phyloP scores from a whole-genome alignment of 2,888 invertebrate species.

The Drosophila differens region DNA sequence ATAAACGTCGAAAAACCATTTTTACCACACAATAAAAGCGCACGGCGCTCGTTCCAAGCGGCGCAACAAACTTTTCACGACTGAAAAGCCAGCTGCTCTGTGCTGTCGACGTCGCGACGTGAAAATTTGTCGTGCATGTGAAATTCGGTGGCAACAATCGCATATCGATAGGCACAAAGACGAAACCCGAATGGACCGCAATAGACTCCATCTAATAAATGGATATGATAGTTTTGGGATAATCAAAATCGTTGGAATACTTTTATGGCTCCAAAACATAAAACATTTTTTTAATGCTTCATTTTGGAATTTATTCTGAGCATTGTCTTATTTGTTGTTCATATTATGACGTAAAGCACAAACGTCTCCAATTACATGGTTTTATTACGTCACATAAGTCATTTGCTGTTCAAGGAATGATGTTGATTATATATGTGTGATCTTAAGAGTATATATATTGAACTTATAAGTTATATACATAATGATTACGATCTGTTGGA shows the following conservation, averaged over 20 bases:
- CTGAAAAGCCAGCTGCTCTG: conserved; percentile 49
- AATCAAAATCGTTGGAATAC: background rate
- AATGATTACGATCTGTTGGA: conserved; percentile 33
- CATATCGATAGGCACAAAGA: conserved; percentile 53
- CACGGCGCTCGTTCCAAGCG: conserved; percentile 68
- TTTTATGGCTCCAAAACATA: background rate
- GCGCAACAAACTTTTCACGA: conserved; percentile 72
- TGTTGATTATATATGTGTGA: background rate
- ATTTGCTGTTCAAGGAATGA: background rate
- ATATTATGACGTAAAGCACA: background rate
- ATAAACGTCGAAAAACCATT: conserved; percentile 36
- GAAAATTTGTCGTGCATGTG: conserved; percentile 62
- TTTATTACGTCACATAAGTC: background rate
- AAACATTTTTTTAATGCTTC: background rate
- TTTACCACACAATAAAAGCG: conserved; percentile 35
- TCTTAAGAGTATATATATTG: background rate
- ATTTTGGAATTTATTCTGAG: background rate
- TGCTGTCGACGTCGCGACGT: conserved; percentile 22
- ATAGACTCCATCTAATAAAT: background rate
- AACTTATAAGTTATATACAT: conserved; percentile 5
- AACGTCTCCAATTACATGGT: background rate
- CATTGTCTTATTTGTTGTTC: background rate
- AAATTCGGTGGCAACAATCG: conserved; percentile 31
- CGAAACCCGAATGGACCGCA: background rate
- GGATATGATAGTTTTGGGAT: background rate